Evolutionary conservation across 2,113 vertebrate genomes (phyloP), one percentile per base, ranked within the genome.

Genomic region (Corynorhinus townsendii): DNA sequence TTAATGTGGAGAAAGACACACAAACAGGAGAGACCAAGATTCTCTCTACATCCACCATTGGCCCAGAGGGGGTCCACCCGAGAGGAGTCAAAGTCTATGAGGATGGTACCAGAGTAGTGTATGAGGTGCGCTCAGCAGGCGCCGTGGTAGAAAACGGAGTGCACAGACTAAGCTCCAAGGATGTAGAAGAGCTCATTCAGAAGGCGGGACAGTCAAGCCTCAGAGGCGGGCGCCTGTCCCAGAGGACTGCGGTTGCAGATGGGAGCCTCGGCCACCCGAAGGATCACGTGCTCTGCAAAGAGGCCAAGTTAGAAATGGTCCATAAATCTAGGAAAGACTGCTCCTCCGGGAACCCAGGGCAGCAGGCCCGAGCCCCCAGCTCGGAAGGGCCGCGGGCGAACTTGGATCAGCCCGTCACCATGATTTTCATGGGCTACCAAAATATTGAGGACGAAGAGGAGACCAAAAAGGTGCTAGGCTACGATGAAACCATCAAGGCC

Each of bases 341-440:
- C 79, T 91, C 98, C 92, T 64, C 97, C 62, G 97, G 97, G 93
- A 98, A 98, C 26, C 95, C 96, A 83, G 98, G 96, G 89, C 96
- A 97, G 79, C 98, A 98, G 96, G 96, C 97, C 24, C 98, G 97
- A 94, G 96, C 97, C 59, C 93, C 96, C 69, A 89, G 97, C 89
- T 94, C 97, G 0, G 92, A 98, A 97, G 77, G 97, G 69, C 97
- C 98, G 0, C 97, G 98, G 81, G 98, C 98, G 84, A 98, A 97
- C 11, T 14, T 96, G 2, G 99, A 99, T 91, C 99, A 99, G 93
- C 99, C 99, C 0, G 98, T 99, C 96, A 99, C 99, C 96, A 99
- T 99, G 99, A 99, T 99, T 98, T 99, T 99, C 98, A 99, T 99
- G 97, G 99, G 99, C 90, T 99, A 99, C 98, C 99, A 99, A 96